Percentiles rank a stretch among this genome's conserved stretches.
phyloP scores from a whole-genome alignment of 2,888 invertebrate species.

The Emesis furor region DNA sequence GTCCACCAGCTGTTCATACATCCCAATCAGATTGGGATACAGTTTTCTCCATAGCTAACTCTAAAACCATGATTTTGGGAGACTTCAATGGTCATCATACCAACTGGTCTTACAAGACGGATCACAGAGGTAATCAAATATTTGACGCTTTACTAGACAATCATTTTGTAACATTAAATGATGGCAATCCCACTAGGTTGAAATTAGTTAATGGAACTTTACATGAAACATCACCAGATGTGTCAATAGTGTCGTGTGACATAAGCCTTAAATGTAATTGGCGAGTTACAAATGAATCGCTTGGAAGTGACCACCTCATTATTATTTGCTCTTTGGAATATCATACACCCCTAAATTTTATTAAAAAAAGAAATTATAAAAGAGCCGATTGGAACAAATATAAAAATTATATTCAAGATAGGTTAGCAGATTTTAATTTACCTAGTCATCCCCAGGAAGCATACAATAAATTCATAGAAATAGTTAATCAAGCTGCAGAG shows the following conservation, averaged over 20 bases:
- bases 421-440: background rate
- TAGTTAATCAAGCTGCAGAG: background rate
- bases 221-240: background rate
- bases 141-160: background rate
- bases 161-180: background rate
- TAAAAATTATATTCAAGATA: conserved; percentile 7
- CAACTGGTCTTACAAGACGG: background rate
- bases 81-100: background rate
- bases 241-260: background rate
- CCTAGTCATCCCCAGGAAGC: background rate
- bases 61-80: background rate
- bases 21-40: conserved; percentile 26
- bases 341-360: background rate
- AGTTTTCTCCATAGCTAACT: conserved; percentile 10
- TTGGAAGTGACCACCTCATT: background rate
- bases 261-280: background rate
- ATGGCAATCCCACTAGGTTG: background rate
- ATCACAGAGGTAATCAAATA: background rate
- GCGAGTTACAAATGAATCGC: background rate
- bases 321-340: background rate
- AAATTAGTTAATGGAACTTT: background rate
- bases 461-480: background rate
- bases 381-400: background rate
- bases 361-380: background rate
- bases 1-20: conserved; percentile 34